phyloP scores from a whole-genome alignment of 2,888 invertebrate genomes.

The Leptinotarsa rubiginosa region DNA sequence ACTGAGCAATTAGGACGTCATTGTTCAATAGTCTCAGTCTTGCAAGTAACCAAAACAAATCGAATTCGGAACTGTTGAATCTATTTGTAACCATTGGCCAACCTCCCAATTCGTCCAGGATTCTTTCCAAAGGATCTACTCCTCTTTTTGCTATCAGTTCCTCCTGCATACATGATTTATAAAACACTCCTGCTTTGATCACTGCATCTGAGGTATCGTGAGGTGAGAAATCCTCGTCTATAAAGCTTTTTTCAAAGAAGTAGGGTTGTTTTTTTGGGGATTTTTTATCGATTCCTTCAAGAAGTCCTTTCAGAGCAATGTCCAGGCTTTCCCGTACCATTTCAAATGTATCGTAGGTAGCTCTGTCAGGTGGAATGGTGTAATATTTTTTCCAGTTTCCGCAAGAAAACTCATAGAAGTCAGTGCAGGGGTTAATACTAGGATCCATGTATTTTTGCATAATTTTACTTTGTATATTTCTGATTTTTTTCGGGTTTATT shows the following conservation, averaged over 20 bases:
- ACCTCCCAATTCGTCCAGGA: conserved; percentile 82
- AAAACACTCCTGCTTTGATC: conserved; percentile 84
- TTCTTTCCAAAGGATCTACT: conserved; percentile 76
- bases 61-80: conserved; percentile 77
- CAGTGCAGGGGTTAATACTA: conserved; percentile 79
- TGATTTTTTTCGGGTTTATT: conserved; percentile 27
- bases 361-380: conserved; percentile 89
- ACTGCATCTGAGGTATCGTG: conserved; percentile 71
- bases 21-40: conserved; percentile 84
- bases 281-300: conserved; percentile 62
- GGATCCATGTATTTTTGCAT: conserved; percentile 84
- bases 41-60: conserved; percentile 81
- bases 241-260: conserved; percentile 40
- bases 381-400: conserved; percentile 88
- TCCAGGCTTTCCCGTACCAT: conserved; percentile 84
- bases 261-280: conserved; percentile 25
- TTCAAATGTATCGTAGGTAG: conserved; percentile 91
- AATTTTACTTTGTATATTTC: conserved; percentile 56
- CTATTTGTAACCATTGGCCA: conserved; percentile 83
- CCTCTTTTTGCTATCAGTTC: conserved; percentile 73
- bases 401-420: conserved; percentile 88
- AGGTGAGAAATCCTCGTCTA: conserved; percentile 43
- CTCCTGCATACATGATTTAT: conserved; percentile 88
- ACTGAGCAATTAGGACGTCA: conserved; percentile 85
- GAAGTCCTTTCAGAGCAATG: conserved; percentile 75